These are phyloP conservation scores for Balaeniceps rex DNA, from an alignment of 2,113 vertebrate species.

Conservation along the genomic window DNA sequence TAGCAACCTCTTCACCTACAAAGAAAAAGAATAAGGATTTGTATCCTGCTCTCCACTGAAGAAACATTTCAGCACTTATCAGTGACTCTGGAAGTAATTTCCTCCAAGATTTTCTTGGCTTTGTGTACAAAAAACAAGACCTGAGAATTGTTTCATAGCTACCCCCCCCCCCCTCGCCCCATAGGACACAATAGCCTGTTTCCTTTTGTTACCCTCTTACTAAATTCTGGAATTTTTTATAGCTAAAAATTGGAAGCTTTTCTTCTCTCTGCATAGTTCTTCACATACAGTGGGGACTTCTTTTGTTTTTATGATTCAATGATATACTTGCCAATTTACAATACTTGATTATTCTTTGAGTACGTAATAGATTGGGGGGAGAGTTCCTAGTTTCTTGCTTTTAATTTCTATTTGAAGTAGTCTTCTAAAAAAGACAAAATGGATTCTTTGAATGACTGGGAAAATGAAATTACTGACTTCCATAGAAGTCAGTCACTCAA, in stretches of 20 bases:
- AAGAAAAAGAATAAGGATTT: not conserved
- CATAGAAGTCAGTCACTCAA: not conserved
- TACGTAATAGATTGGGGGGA: not conserved
- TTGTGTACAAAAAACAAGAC: conserved; percentile 2
- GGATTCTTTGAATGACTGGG: not conserved
- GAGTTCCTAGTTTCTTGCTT: not conserved
- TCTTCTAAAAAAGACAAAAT: not conserved
- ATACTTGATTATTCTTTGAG: not conserved
- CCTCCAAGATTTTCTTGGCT: conserved; percentile 28
- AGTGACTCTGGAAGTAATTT: conserved; percentile 39
- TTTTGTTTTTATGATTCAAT: not conserved
- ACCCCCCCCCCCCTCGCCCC: too few species aligned
- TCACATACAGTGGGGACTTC: not conserved
- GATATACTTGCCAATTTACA: not conserved
- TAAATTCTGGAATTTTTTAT: not conserved
- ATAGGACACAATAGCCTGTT: not conserved
- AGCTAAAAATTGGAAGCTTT: not conserved
- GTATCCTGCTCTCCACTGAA: not conserved
- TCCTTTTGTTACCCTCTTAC: not conserved
- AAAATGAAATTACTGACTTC: not conserved
- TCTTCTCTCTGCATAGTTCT: not conserved
- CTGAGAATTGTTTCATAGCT: not conserved
- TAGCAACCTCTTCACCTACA: not conserved
- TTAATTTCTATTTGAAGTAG: not conserved
- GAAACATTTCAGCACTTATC: conserved; percentile 5